Base-by-base conservation (phyloP, 2,888 invertebrate species). In the Parapristionchus giblindavisi region DNA sequence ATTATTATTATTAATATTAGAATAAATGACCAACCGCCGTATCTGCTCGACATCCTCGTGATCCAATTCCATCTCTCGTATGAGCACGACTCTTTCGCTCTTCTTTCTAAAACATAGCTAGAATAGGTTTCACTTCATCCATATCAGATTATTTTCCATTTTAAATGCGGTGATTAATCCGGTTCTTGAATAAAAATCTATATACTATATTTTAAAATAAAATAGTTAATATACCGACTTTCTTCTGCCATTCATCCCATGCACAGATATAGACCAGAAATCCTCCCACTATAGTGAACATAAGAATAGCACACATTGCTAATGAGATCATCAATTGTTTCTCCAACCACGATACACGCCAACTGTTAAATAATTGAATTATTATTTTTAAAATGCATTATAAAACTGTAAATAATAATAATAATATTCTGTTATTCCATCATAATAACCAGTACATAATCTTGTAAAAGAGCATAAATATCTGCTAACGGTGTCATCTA, bases 311-410 rank as follows among this genome's bases (percentile, higher is more conserved):
- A 29, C 83, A 85, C 3, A 83, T 75, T 0, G 84, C 80, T 54
- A 87, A 63, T 71, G 85, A 83, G 36, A 84, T 70, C 24, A 80
- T 80, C 76, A 87, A 77, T 75, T 86, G 87, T 68, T 77, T 78
- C 75, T 87, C 87, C 34, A 87, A 79, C 85, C 84, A 87, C 63
- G 82, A 82, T 32, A 87, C 83, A 11, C 84, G 77, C 14, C 79
- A 80, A 43, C 81, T 84, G 66, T 68, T 75, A 29, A 24, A 34
- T 36, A 72, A 71, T 14, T 11, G 17, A 38, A 21, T 27, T 29
- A 5, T 74, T 17, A 21, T 29, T 32, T 68, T 76, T 11, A 48
- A 14, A 48, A 14, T 48, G 48, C 48, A n/a, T n/a, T n/a, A n/a
- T n/a, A n/a, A n/a, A n/a, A n/a, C n/a, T n/a, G n/a, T n/a, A n/a